phyloP scores from a whole-genome alignment of 2,888 invertebrate species.

The Hipparchia semele region DNA sequence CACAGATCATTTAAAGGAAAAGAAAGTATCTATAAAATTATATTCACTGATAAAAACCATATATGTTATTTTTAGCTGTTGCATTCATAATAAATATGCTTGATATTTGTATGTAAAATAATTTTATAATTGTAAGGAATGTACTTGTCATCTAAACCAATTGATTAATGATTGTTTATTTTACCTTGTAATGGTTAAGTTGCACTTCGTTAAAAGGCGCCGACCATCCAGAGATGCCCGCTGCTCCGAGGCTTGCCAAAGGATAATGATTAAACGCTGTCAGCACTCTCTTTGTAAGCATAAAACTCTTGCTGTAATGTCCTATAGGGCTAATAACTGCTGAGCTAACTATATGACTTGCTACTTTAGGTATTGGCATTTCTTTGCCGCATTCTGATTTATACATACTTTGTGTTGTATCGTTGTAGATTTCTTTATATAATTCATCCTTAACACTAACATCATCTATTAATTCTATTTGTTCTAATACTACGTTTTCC shows the following conservation, averaged over 20 bases:
- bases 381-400: slow-evolving; percentile 59
- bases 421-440: slow-evolving; percentile 44
- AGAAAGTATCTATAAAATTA: not conserved
- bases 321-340: slow-evolving; percentile 84
- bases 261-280: slow-evolving; percentile 91
- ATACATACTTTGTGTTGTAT: slow-evolving; percentile 45
- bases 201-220: slow-evolving; percentile 84
- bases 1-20: not conserved
- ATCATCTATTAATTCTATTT: slow-evolving; percentile 62
- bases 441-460: slow-evolving; percentile 44
- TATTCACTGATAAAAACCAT: not conserved
- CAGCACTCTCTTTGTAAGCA: slow-evolving; percentile 84
- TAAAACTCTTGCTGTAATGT: slow-evolving; percentile 88
- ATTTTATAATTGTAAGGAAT: too few relatives aligned
- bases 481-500: slow-evolving; percentile 52
- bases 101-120: too few relatives aligned
- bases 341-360: slow-evolving; percentile 79
- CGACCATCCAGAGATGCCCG: slow-evolving; percentile 81
- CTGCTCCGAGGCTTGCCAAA: slow-evolving; percentile 81
- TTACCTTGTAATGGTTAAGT: slow-evolving; percentile 86
- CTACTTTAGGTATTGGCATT: slow-evolving; percentile 68
- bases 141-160: slow-evolving; percentile 1
- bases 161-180: slow-evolving; percentile 20
- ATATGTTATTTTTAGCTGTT: too few relatives aligned
- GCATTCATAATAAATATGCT: too few relatives aligned